Base-by-base conservation (phyloP, 2,888 invertebrate species). In the Unio delphinus region DNA sequence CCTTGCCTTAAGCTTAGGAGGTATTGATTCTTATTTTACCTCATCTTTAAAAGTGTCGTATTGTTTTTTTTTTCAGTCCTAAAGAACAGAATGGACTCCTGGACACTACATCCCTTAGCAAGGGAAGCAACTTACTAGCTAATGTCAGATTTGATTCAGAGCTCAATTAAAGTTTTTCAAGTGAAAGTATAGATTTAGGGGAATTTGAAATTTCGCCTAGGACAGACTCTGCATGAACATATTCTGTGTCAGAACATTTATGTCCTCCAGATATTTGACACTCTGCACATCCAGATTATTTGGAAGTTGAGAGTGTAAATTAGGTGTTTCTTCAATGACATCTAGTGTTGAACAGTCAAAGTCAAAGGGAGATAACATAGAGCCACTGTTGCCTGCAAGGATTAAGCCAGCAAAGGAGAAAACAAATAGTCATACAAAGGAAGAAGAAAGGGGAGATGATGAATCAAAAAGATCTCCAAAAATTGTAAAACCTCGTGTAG, bases 391-490 rank as follows among this genome's bases (percentile, higher is more conserved):
- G n/a, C n/a, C n/a, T n/a, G n/a, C n/a, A n/a, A n/a, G n/a, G n/a
- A n/a, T n/a, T n/a, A n/a, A n/a, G 76, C 92, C 92, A 76, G 91
- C 92, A 77, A 93, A 93, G 90, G 93, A 94, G 88, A 93, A 92
- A 81, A 91, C 91, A 73, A 93, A 92, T 88, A 91, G 91, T 84
- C 93, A 93, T 83, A 92, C 92, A 67, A 93, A 93, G 87, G 93
- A 93, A 61, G 94, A 94, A 80, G 94, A 94, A 88, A 91, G 93
- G 88, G 93, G 93, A 15, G 90, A 89, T n/a, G 70, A 73, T 54
- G 71, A 70, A 20, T 68, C 69, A 5, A 74, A 69, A 55, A 65
- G 80, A 69, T 64, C 73, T 30, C 66, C 73, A 15, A 45, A 45
- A 45, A 45, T 45, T 45, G 11, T 45, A 45, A 45, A 45, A 45